These are phyloP conservation scores for Rotaria socialis DNA, from an alignment of 2,888 invertebrate species.

Conservation along the genomic window DNA sequence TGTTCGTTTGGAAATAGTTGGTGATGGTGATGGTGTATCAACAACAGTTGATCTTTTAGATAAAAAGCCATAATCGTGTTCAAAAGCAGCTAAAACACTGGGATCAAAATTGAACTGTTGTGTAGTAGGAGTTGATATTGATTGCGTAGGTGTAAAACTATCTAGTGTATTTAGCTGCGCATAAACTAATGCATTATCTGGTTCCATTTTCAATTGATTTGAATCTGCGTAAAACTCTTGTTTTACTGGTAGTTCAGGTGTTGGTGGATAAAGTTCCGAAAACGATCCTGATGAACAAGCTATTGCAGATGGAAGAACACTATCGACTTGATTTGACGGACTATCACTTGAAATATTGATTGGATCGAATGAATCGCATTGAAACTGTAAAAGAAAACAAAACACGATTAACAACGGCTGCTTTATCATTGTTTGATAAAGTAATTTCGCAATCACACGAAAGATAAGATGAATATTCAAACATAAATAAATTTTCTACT, in stretches of 20 bases:
- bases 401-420: background rate
- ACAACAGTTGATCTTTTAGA: background rate
- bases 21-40: conserved; percentile 18
- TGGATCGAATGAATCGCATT: background rate
- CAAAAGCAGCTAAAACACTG: background rate
- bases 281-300: conserved; percentile 9
- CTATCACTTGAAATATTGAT: background rate
- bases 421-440: background rate
- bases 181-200: background rate
- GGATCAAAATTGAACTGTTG: background rate
- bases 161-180: background rate
- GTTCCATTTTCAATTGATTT: conserved; percentile 9
- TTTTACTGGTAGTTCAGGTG: background rate
- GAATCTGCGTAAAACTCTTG: background rate
- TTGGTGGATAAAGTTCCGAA: background rate
- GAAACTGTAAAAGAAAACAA: background rate
- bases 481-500: background rate
- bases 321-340: background rate
- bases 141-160: background rate
- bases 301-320: background rate
- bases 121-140: background rate
- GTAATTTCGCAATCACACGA: background rate
- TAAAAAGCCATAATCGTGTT: conserved; percentile 2
- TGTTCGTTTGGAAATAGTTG: background rate
- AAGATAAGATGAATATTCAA: background rate